A percentile compares a stretch with the other conserved stretches of the same genome.
Evolutionary conservation across 2,888 invertebrate species (phyloP).

Genomic region (Meliscaeva auricollis): DNA sequence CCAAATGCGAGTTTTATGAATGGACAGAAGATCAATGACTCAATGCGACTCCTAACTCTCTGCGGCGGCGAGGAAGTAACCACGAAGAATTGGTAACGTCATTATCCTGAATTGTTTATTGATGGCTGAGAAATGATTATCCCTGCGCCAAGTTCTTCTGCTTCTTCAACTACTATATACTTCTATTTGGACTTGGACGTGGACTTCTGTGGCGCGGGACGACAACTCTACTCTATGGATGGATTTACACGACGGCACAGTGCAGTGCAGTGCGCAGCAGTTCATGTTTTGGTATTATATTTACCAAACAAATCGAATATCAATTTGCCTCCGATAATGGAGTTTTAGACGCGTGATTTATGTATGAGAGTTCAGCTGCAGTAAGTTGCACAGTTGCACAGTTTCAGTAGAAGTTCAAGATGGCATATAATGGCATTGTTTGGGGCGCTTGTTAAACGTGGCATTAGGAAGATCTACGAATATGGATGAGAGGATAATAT

Average conservation of each 20-base stretch:
- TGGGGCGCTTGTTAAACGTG: slow-evolving; percentile 50
- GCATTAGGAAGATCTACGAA: slow-evolving; percentile 49
- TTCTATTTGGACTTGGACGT: neutral
- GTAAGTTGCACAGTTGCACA: neutral
- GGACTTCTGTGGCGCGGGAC: slow-evolving; percentile 2
- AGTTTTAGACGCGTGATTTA: slow-evolving; percentile 68
- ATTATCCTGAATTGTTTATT: slow-evolving; percentile 77
- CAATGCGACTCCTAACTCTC: slow-evolving; percentile 73
- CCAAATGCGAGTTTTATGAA: slow-evolving; percentile 75
- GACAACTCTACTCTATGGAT: slow-evolving; percentile 1
- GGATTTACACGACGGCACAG: slow-evolving; percentile 22
- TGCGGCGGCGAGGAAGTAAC: slow-evolving; percentile 55
- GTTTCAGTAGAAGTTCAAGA: slow-evolving; percentile 16
- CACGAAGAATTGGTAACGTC: slow-evolving; percentile 75
- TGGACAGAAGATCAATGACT: slow-evolving; percentile 76
- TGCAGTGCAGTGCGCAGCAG: slow-evolving; percentile 5
- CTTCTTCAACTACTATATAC: neutral
- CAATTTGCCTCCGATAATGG: slow-evolving; percentile 75
- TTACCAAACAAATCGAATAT: slow-evolving; percentile 75
- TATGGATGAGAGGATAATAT: slow-evolving; percentile 19
- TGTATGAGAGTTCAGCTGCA: slow-evolving; percentile 59
- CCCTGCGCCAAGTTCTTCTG: slow-evolving; percentile 32
- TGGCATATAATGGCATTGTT: slow-evolving; percentile 58
- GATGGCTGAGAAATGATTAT: slow-evolving; percentile 76
- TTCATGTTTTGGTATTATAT: slow-evolving; percentile 69